Conservation (phyloP, 30 jellyfish, hydroid and myxozoan genomes). For the Chrysaora quinquecirrha region DNA sequence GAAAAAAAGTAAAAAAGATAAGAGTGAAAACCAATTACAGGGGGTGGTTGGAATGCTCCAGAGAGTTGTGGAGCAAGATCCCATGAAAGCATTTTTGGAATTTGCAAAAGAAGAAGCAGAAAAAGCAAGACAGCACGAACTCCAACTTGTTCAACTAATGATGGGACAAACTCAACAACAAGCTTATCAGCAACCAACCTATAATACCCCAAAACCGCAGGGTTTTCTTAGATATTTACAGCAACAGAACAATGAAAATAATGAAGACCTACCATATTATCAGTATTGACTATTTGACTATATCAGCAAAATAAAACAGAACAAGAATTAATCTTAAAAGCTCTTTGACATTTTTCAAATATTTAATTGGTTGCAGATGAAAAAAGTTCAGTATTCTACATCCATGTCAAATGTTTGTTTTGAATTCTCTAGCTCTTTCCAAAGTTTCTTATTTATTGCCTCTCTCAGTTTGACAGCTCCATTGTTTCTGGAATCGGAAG, state of each 20-base stretch:
- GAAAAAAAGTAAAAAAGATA: constrained; percentile 22
- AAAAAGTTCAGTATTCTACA: too few species aligned
- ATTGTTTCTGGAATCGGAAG: neutral
- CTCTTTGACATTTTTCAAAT: neutral
- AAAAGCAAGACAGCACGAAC: constrained; percentile 27
- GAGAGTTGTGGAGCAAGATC: constrained; percentile 33
- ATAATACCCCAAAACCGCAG: too few species aligned
- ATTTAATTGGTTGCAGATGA: neutral
- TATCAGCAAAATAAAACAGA: neutral
- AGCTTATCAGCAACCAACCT: neutral
- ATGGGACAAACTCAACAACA: neutral
- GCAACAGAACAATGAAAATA: neutral
- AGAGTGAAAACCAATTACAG: constrained; percentile 48
- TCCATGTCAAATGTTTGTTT: neutral
- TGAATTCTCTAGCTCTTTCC: constrained; percentile 38
- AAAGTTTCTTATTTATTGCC: constrained; percentile 22
- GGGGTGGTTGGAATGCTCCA: constrained; percentile 44
- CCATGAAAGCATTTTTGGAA: constrained; percentile 39
- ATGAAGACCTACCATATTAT: neutral
- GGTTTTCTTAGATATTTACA: neutral
- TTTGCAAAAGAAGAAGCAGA: constrained; percentile 52
- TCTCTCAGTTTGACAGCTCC: constrained; percentile 37
- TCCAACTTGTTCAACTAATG: constrained; percentile 7
- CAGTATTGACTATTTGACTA: neutral
- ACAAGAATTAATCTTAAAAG: neutral